Evolutionary conservation across 2,888 invertebrate genomes (phyloP).

Genomic region (Parelbella ahira): DNA sequence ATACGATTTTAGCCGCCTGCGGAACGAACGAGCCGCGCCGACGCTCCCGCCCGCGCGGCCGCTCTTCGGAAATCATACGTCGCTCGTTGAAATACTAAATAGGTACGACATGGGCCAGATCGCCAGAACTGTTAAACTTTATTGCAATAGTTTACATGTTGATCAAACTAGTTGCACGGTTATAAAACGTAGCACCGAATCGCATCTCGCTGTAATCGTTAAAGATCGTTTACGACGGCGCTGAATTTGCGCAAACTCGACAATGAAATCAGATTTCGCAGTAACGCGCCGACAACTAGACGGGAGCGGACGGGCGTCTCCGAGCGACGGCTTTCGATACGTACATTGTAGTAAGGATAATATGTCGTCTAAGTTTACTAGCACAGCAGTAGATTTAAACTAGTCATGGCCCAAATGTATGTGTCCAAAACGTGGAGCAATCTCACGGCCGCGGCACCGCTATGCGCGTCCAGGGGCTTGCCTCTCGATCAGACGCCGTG

Average conservation of each 20-base stretch:
- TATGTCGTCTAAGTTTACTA: conserved; percentile 58
- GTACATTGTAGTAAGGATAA: conserved; percentile 61
- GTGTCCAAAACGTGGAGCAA: conserved; percentile 55
- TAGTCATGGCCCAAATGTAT: conserved; percentile 59
- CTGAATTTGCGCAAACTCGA: conserved; percentile 44
- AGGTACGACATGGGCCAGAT: conserved; percentile 1
- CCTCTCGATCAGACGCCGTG: conserved; percentile 55
- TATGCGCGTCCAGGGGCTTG: conserved; percentile 49
- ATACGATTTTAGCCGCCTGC: conserved; percentile 73
- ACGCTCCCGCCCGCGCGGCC: conserved; percentile 1
- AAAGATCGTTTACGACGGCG: conserved; percentile 51
- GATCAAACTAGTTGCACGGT: conserved; percentile 22
- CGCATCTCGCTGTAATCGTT: conserved; percentile 36
- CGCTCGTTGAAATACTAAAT: conserved; percentile 8
- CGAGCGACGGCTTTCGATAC: conserved; percentile 43
- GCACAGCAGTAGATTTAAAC: conserved; percentile 60
- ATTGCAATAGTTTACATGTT: conserved; percentile 23
- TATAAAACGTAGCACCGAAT: conserved; percentile 24
- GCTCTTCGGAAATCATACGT: conserved; percentile 4
- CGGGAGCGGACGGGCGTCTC: conserved; percentile 37
- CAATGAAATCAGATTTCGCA: conserved; percentile 37
- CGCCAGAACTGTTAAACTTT: too few species aligned
- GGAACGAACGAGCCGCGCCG: conserved; percentile 26
- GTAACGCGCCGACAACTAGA: conserved; percentile 42
- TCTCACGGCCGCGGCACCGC: conserved; percentile 48